Evolutionary conservation across 2,113 vertebrate genomes (phyloP).

Genomic region (Myocastor coypus): DNA sequence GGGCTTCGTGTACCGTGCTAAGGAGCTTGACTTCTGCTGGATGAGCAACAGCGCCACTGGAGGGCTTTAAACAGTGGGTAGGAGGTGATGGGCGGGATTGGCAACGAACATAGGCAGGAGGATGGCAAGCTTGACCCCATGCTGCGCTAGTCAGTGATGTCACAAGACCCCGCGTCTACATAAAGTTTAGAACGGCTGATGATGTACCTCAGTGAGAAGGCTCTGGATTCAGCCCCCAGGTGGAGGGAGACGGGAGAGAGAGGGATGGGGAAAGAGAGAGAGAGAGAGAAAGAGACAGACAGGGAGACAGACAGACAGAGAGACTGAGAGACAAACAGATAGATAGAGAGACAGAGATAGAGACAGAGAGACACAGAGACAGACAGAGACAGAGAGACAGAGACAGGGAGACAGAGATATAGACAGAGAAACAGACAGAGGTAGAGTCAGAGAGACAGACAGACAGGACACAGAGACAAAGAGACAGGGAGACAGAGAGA

Average conservation of each 20-base stretch:
- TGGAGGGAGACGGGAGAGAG: background rate
- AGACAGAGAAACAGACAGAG: no score
- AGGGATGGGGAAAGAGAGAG: background rate
- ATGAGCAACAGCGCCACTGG: background rate
- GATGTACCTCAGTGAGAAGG: background rate
- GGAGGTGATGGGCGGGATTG: background rate
- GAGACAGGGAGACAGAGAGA: no score
- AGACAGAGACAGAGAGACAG: no score
- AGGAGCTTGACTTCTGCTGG: background rate
- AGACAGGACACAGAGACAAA: no score
- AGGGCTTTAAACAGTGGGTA: background rate
- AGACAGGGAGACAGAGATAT: no score
- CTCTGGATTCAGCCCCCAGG: background rate
- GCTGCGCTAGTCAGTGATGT: background rate
- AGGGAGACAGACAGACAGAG: no score
- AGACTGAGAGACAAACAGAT: no score
- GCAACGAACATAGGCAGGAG: background rate
- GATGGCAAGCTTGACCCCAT: background rate
- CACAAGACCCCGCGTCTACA: background rate
- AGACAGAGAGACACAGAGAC: background rate
- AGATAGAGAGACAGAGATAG: background rate
- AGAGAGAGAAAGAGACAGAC: no score
- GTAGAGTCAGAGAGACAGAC: no score
- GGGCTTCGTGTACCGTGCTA: no score
- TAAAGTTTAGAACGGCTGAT: background rate